Evolutionary conservation across 1,140 invertebrate genomes (phyloP).

Genomic region (Pseudomyrmex flavicornis): DNA sequence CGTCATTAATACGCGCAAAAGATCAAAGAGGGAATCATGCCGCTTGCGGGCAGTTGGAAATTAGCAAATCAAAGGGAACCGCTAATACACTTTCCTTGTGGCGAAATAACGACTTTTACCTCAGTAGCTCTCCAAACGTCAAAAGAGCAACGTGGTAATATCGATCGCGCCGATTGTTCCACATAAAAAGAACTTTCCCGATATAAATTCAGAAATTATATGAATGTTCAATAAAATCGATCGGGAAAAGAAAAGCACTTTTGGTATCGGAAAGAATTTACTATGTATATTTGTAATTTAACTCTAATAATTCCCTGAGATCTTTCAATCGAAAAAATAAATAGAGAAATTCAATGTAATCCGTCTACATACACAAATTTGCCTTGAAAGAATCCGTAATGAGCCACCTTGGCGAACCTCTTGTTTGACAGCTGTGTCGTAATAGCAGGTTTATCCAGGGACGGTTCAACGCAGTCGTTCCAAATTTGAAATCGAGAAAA

Average conservation of each 20-base stretch:
- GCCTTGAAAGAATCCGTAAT: too few relatives aligned
- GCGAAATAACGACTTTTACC: conserved; percentile 42
- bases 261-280: neutral
- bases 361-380: too few relatives aligned
- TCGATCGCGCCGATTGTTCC: conserved; percentile 30
- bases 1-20: conserved; percentile 54
- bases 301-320: too few relatives aligned
- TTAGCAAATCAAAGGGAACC: conserved; percentile 63
- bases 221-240: conserved; percentile 11
- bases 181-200: conserved; percentile 12
- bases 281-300: too few relatives aligned
- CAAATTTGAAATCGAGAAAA: conserved; percentile 14
- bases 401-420: neutral
- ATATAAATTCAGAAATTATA: conserved; percentile 36
- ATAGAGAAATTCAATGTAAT: too few relatives aligned
- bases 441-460: neutral
- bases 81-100: conserved; percentile 58
- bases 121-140: conserved; percentile 45
- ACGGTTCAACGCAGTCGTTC: neutral
- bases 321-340: too few relatives aligned
- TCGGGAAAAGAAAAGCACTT: neutral
- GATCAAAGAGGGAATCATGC: conserved; percentile 56
- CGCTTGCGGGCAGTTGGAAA: conserved; percentile 56
- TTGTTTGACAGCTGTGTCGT: neutral
- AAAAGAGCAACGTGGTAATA: conserved; percentile 30